These are phyloP conservation scores for Brachypterus glaber DNA, from an alignment of 2,888 invertebrate genomes.

Conservation along the genomic window DNA sequence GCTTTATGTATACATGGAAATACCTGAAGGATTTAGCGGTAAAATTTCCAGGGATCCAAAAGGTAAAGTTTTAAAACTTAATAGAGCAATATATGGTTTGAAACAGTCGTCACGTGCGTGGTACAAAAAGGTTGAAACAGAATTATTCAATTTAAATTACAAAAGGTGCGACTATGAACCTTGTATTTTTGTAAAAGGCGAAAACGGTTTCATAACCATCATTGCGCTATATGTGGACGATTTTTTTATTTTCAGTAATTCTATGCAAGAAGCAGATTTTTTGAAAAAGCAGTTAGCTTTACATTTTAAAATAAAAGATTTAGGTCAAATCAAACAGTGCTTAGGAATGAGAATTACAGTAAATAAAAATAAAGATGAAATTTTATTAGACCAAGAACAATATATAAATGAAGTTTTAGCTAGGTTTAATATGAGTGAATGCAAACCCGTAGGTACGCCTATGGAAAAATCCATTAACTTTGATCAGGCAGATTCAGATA, in stretches of 20 bases:
- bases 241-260: conserved; percentile 15
- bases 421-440: conserved; percentile 15
- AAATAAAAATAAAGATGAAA: conserved; percentile 8
- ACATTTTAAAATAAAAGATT: conserved; percentile 13
- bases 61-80: conserved; percentile 1
- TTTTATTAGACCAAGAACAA: conserved; percentile 13
- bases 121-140: conserved; percentile 13
- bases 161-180: conserved; percentile 11
- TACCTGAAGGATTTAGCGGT: neutral
- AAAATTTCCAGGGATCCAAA: neutral
- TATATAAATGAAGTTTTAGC: conserved; percentile 6
- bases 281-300: conserved; percentile 3
- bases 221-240: conserved; percentile 17
- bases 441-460: conserved; percentile 11
- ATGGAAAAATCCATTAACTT: conserved; percentile 1
- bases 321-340: conserved; percentile 6
- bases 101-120: conserved; percentile 14
- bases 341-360: conserved; percentile 10
- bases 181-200: conserved; percentile 13
- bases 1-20: conserved; percentile 13
- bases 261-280: conserved; percentile 10
- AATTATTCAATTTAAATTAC: conserved; percentile 2
- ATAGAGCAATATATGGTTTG: conserved; percentile 10
- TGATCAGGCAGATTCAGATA: neutral
- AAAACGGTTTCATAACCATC: conserved; percentile 9